Evolutionary conservation across 2,113 vertebrate species (phyloP), one percentile per base, ranked within the genome.

Genomic region (Smithornis capensis): DNA sequence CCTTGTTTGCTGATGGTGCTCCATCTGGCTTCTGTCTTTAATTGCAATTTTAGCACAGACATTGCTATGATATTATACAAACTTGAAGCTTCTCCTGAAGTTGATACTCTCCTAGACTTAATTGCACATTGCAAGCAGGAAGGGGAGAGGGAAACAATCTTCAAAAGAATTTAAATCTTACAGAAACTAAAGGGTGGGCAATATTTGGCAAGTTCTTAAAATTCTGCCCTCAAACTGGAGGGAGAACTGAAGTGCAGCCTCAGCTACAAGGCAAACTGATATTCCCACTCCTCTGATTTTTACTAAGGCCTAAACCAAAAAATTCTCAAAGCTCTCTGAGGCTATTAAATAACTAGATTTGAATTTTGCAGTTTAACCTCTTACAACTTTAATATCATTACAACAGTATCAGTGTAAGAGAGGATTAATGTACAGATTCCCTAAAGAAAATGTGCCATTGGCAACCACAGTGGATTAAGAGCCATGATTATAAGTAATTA

Each of bases 381-480:
- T 89, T 89, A 90, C 53, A 84, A 82, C 49, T 75, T 77, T 89
- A 92, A 87, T 81, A 79, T 81, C 52, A 73, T 92, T 95, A 90
- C 0, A 4, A 81, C 16, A 79, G 24, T 78, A 77, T 68, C 73
- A 59, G 63, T 53, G 19, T 74, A 77, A 94, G 64, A 87, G n/a
- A 89, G 77, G 76, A 95, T 95, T 90, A 94, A 90, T 67, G 67
- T 70, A 90, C 62, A 88, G 84, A 88, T 83, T 91, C 63, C 78
- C 78, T 77, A 31, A 90, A 94, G 85, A 92, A 85, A 95, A 90
- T 27, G 40, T 40, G 69, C 55, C 69, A 62, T 53, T 86, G 79
- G 49, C 4, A 1, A 90, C 10, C 77, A 52, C 31, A 44, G 35
- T 89, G 93, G 76, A 93, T 92, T 89, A 89, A 92, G 53, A 92